Percentiles rank a stretch among this genome's conserved stretches.
Evolutionary conservation across 1,140 invertebrate genomes (phyloP).

Genomic region (Pachypeltis micranthus): DNA sequence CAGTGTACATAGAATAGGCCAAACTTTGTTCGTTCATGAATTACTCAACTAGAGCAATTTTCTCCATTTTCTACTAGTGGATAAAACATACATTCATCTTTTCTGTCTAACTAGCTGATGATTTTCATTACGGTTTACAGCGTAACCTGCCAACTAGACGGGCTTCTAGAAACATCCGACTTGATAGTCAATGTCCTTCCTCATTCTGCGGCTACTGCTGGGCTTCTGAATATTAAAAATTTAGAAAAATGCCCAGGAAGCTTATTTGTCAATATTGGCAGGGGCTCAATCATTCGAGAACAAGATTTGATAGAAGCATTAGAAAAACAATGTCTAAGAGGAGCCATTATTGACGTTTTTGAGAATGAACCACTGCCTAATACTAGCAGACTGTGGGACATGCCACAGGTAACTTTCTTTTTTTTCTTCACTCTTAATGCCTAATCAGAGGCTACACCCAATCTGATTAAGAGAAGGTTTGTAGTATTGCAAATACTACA

Average conservation of each 20-base stretch:
- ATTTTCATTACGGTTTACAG: too few species aligned
- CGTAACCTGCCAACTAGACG: conserved; percentile 32
- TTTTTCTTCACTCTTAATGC: too few species aligned
- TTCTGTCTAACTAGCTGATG: too few species aligned
- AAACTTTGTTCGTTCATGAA: too few species aligned
- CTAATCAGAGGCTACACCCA: too few species aligned
- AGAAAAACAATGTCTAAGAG: conserved; percentile 42
- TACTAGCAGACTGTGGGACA: conserved; percentile 40
- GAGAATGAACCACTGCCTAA: conserved; percentile 41
- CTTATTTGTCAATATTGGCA: conserved; percentile 46
- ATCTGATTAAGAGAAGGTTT: too few species aligned
- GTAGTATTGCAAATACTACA: too few species aligned
- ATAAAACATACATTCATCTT: too few species aligned
- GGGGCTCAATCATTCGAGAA: conserved; percentile 44
- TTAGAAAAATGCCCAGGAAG: conserved; percentile 29
- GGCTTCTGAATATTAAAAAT: conserved; percentile 35
- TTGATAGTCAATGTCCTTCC: conserved; percentile 46
- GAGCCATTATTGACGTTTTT: conserved; percentile 48
- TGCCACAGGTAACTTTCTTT: conserved; percentile 39
- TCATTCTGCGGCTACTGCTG: conserved; percentile 38
- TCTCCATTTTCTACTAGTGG: too few species aligned
- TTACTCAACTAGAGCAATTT: too few species aligned
- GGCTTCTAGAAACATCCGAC: conserved; percentile 40
- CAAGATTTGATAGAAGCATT: conserved; percentile 40
- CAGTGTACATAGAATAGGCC: too few species aligned